These are phyloP conservation scores for Lepus europaeus DNA, from an alignment of 2,113 vertebrate genomes.

Conservation along the genomic window DNA sequence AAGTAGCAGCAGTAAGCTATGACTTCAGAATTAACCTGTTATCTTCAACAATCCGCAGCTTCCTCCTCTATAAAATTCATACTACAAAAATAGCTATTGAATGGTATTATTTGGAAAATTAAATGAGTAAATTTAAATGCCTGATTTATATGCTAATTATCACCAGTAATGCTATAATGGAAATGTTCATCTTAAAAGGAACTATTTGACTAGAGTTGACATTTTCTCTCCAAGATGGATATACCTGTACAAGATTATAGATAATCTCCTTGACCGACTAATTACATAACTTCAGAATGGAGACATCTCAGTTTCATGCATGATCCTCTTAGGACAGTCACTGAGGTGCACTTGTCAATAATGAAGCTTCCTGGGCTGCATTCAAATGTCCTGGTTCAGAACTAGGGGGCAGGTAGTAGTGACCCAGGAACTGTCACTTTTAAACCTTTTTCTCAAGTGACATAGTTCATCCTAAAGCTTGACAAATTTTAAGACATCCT, in stretches of 20 bases:
- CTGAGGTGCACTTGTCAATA: neutral
- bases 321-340: neutral
- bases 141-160: neutral
- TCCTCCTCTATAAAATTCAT: neutral
- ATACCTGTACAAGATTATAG: neutral
- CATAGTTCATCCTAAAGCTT: neutral
- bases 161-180: neutral
- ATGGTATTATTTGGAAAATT: neutral
- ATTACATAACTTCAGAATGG: neutral
- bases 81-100: neutral
- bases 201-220: neutral
- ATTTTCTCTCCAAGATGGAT: neutral
- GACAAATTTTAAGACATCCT: neutral
- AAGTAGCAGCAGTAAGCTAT: neutral
- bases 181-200: constrained; percentile 46
- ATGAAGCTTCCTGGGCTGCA: neutral
- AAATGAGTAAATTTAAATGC: neutral
- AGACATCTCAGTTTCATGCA: neutral
- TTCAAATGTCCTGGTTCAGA: neutral
- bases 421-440: neutral
- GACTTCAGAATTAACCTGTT: neutral
- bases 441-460: neutral
- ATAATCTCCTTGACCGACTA: neutral
- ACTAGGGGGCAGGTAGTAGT: neutral
- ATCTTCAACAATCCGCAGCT: neutral